Evolutionary conservation across 2,797 vertebrate species (phyloP), one percentile per base, ranked within the genome.

Genomic region (Esox lucius): DNA sequence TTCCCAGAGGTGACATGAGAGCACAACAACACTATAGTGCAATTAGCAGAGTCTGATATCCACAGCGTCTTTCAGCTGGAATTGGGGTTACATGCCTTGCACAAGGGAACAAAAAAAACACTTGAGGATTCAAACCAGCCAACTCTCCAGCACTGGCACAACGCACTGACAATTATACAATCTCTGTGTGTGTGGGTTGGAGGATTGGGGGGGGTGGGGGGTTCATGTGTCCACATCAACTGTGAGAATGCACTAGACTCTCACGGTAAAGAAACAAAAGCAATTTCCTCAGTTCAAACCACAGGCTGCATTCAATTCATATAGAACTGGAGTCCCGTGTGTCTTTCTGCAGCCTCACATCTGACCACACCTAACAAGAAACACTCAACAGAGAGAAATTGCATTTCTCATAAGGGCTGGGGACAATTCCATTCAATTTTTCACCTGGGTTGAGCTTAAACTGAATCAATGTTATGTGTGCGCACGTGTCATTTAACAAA

Each of bases 1-100:
- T 83, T 87, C 79, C 77, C 77, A 85, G 89, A 87, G 91, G 8
- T 39, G 49, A 70, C 59, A 51, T 46, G 53, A 19, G 51, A 9
- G 5, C 64, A 2, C 4, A 48, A 74, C 75, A 80, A 78, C 33
- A 13, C 80, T 75, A 61, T 73, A 53, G 59, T 84, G 77, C 83
- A 84, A 22, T 22, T 8, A 7, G 42, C 8, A n/a, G n/a, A 9
- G 42, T 11, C 42, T 42, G 2, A 42, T 42, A 9, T 42, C 42
- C 42, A 42, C 42, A 42, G 9, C 1, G 8, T 46, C 12, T 11
- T 46, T 11, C 9, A 46, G 42, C 12, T 46, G 42, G 12, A 46
- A 46, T 46, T 46, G 42, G 42, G 42, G 42, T 13, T 5, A 46
- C 12, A 2, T 0, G 42, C 2, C 42, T 46, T 13, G 42, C 12